phyloP scores from a whole-genome alignment of 2,113 vertebrate genomes.

The Actenoides lindsayi region DNA sequence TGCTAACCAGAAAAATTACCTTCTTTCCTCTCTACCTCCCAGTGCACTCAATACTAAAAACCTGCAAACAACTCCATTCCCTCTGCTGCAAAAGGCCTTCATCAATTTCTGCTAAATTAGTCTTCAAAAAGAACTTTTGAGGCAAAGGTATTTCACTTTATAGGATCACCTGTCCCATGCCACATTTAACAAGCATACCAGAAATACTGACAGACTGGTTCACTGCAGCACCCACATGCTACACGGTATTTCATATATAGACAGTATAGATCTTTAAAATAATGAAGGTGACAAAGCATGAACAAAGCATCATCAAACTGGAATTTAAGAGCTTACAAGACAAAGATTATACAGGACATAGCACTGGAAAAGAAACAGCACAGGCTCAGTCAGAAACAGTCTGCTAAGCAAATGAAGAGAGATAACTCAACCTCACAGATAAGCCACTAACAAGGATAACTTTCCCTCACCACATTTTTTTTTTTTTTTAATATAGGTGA shows the following conservation, averaged over 20 bases:
- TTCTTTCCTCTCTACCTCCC: background rate
- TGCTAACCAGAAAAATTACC: background rate
- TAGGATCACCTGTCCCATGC: background rate
- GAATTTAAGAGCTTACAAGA: background rate
- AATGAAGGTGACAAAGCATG: background rate
- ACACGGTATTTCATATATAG: background rate
- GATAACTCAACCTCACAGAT: background rate
- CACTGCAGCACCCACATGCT: background rate
- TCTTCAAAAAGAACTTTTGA: background rate
- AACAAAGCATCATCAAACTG: background rate
- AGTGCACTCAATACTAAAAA: background rate
- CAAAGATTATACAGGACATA: background rate
- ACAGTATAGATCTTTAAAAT: background rate
- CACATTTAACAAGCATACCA: background rate
- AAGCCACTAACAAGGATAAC: background rate
- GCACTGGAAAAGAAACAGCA: background rate
- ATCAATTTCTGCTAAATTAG: background rate
- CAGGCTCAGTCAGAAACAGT: background rate
- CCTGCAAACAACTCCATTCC: background rate
- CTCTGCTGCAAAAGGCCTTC: background rate
- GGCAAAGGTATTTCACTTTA: background rate
- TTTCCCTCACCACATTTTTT: background rate
- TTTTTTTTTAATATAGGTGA: background rate
- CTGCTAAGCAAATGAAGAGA: background rate
- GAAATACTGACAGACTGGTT: background rate